A percentile compares a stretch with the other conserved stretches of the same genome.
phyloP scores from a whole-genome alignment of 2,113 vertebrate genomes.

The Sinocyclocheilus anshuiensis region DNA sequence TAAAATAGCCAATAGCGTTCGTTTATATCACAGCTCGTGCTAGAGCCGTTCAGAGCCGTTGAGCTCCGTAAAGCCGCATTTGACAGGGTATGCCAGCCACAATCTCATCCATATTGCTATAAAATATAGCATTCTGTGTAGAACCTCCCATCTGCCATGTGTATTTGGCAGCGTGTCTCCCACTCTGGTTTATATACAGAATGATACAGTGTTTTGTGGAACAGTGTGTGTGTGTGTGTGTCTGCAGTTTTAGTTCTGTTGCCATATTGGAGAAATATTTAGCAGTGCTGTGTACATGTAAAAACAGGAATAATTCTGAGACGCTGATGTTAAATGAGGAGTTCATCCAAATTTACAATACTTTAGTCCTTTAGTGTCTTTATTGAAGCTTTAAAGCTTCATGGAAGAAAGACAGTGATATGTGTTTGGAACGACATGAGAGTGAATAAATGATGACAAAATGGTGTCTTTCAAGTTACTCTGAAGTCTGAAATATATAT shows the following conservation, averaged over 20 bases:
- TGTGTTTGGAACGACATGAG: not conserved
- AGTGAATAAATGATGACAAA: not conserved
- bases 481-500: not conserved
- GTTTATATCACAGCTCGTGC: too few relatives aligned
- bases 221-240: not conserved
- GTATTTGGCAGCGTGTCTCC: constrained; percentile 41
- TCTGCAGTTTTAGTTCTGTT: not conserved
- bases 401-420: not conserved
- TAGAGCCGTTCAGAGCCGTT: too few relatives aligned
- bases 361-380: not conserved
- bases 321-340: not conserved
- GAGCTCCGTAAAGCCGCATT: too few relatives aligned
- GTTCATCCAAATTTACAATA: not conserved
- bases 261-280: not conserved
- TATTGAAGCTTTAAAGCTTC: not conserved
- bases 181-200: constrained; percentile 24
- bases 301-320: not conserved
- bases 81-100: too few relatives aligned
- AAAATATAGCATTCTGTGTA: too few relatives aligned
- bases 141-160: constrained; percentile 22
- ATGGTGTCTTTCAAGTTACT: not conserved
- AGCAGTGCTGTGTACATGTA: not conserved
- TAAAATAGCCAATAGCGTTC: too few relatives aligned
- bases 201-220: constrained; percentile 35
- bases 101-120: too few relatives aligned